Percentiles rank a stretch among this genome's conserved stretches.
These are phyloP conservation scores for Cetoscarus ocellatus DNA, from an alignment of 2,797 vertebrate species.

Conservation along the genomic window DNA sequence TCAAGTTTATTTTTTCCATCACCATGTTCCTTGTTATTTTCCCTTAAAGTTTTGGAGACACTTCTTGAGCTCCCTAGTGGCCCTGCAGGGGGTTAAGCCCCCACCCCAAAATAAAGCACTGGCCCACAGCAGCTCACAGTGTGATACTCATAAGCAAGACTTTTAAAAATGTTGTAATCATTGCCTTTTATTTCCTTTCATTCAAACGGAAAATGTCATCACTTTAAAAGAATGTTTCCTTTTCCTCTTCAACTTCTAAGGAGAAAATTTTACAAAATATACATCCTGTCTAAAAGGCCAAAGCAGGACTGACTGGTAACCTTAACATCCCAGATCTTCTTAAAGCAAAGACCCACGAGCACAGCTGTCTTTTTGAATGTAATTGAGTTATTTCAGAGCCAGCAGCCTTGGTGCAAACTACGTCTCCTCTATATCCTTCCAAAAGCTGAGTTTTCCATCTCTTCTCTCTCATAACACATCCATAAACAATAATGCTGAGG, in stretches of 20 bases:
- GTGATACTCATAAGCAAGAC: background rate
- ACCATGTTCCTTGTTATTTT: too few relatives aligned
- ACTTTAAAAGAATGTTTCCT: background rate
- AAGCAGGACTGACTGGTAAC: background rate
- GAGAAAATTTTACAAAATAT: background rate
- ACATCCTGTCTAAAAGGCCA: background rate
- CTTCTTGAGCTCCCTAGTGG: too few relatives aligned
- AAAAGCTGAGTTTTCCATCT: conserved; percentile 17
- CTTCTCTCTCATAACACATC: conserved; percentile 16
- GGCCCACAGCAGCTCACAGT: too few relatives aligned
- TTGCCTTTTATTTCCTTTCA: too few relatives aligned
- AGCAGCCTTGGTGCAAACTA: conserved; percentile 15
- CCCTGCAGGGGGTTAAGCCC: too few relatives aligned
- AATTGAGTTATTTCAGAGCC: conserved; percentile 6
- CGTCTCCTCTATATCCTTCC: conserved; percentile 3
- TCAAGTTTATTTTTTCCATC: too few relatives aligned
- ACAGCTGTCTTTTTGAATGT: background rate
- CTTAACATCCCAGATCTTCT: background rate
- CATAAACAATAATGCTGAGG: conserved; percentile 42
- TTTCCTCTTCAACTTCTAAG: background rate
- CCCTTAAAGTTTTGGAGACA: too few relatives aligned
- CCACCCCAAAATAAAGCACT: too few relatives aligned
- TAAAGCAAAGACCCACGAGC: background rate
- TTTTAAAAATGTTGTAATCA: background rate
- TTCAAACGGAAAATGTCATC: background rate